phyloP scores from a whole-genome alignment of 2,888 invertebrate species.

The Caenorhabditis doughertyi region DNA sequence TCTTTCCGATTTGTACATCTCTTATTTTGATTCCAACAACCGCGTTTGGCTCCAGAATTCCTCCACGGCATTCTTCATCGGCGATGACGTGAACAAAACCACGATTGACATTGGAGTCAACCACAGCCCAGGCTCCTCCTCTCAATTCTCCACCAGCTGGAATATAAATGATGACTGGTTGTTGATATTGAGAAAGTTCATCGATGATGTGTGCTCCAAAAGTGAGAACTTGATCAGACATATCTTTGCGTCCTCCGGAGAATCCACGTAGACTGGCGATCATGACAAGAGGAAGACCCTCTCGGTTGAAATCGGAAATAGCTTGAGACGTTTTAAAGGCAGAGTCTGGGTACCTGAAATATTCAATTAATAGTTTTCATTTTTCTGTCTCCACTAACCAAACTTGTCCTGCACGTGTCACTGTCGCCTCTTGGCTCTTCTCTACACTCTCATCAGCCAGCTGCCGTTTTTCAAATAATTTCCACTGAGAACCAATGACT shows the following conservation, averaged over 20 bases:
- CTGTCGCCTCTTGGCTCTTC: constrained; percentile 37
- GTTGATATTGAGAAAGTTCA: constrained; percentile 91
- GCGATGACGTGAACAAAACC: constrained; percentile 98
- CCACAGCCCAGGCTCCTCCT: constrained; percentile 99
- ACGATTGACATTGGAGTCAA: constrained; percentile 96
- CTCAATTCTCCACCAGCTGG: constrained; percentile 96
- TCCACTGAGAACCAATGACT: constrained; percentile 97
- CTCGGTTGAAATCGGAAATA: constrained; percentile 95
- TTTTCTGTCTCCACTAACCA: constrained; percentile 87
- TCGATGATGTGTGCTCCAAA: constrained; percentile 99
- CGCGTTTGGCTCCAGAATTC: constrained; percentile 96
- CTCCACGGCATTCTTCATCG: constrained; percentile 92
- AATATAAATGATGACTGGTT: constrained; percentile 93
- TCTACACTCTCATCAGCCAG: constrained; percentile 96
- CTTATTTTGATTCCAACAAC: constrained; percentile 98
- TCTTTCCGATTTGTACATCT: constrained; percentile 88
- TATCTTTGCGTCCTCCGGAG: constrained; percentile 99
- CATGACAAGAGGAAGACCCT: constrained; percentile 95
- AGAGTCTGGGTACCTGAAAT: constrained; percentile 93
- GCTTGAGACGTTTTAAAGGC: constrained; percentile 99
- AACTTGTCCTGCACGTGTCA: constrained; percentile 89
- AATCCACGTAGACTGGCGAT: constrained; percentile 99
- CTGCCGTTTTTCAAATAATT: constrained; percentile 93
- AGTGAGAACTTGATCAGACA: constrained; percentile 98
- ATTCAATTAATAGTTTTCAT: neutral